Conservation (phyloP, 2,888 invertebrate species). For the Andrena trimmerana region DNA sequence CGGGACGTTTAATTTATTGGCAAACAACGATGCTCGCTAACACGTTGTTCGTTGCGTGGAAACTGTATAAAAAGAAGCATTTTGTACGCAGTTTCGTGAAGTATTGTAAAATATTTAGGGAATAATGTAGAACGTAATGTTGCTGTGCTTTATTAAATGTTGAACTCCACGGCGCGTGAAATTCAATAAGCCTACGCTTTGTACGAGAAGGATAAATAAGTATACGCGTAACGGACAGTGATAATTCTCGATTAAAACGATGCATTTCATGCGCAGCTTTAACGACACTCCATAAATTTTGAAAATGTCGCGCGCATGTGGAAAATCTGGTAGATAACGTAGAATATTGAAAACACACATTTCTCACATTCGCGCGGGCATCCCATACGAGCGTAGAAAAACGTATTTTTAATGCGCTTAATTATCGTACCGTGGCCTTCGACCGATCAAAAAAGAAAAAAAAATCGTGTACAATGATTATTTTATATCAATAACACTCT, state of each 20-base stretch:
- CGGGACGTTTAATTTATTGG: neutral
- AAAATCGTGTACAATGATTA: conserved; percentile 7
- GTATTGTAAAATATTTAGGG: neutral
- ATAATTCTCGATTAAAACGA: neutral
- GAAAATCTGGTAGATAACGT: neutral
- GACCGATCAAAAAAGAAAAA: conserved; percentile 20
- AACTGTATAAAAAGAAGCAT: conserved; percentile 3
- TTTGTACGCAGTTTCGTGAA: neutral
- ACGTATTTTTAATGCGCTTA: neutral
- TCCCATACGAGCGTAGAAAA: neutral
- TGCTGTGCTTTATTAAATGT: neutral
- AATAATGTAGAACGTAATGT: neutral
- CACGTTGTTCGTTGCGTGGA: neutral
- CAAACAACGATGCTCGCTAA: neutral
- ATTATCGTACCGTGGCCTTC: conserved; percentile 40
- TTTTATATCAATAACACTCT: conserved; percentile 23
- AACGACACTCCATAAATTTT: neutral
- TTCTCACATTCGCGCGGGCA: neutral
- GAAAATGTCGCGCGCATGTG: neutral
- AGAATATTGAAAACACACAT: neutral
- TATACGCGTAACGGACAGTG: neutral
- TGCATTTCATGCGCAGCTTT: neutral
- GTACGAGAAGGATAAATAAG: conserved; percentile 9
- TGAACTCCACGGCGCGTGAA: neutral
- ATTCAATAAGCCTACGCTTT: neutral